phyloP scores from a whole-genome alignment of 2,888 invertebrate species.

The Oasisia sp. region DNA sequence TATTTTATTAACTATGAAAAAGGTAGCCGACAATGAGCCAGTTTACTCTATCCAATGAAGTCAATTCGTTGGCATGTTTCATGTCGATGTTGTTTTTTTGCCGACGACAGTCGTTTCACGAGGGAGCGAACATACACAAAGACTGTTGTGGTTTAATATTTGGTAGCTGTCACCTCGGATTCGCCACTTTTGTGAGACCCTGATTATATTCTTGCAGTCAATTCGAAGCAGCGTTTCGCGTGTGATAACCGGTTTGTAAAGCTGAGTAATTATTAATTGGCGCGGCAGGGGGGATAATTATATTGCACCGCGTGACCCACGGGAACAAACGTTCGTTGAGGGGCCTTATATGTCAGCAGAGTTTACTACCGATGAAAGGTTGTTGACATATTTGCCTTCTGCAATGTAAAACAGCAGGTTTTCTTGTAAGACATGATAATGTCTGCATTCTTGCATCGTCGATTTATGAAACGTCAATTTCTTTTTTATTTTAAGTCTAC shows the following conservation, averaged over 20 bases:
- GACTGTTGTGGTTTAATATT: background rate
- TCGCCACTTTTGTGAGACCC: background rate
- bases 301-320: background rate
- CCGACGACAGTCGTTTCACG: background rate
- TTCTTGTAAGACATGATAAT: background rate
- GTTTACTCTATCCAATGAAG: background rate
- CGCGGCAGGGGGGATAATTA: background rate
- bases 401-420: background rate
- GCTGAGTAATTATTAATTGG: constrained; percentile 4
- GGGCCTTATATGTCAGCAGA: too few relatives aligned
- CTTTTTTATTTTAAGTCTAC: background rate
- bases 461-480: background rate
- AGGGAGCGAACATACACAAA: background rate
- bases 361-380: background rate
- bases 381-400: background rate
- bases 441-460: background rate
- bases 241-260: constrained; percentile 6
- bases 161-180: background rate
- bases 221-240: background rate
- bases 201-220: background rate
- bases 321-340: too few relatives aligned
- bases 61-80: background rate
- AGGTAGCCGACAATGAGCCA: background rate
- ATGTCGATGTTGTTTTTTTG: background rate
- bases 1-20: background rate